Evolutionary conservation across 1,140 invertebrate species (phyloP).

Genomic region (Bilobella aurantiaca): DNA sequence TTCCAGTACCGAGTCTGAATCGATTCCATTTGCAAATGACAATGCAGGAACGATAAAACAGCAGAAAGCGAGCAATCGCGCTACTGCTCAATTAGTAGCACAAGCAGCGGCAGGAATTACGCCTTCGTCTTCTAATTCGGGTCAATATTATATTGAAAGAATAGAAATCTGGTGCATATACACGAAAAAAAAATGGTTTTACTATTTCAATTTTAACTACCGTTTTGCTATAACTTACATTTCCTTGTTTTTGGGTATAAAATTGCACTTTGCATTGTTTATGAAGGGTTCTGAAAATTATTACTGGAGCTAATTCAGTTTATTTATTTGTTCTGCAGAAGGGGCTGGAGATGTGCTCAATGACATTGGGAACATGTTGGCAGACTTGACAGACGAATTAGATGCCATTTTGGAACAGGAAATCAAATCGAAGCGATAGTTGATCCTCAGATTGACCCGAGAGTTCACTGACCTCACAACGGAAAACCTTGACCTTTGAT

Average conservation of each 20-base stretch:
- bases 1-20: slow-evolving; percentile 91
- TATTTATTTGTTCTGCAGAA: slow-evolving; percentile 33
- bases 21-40: slow-evolving; percentile 95
- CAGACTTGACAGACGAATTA: slow-evolving; percentile 82
- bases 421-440: slow-evolving; percentile 36
- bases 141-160: neutral
- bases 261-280: neutral
- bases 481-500: slow-evolving; percentile 1
- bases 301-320: too few relatives aligned
- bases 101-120: neutral
- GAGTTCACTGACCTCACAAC: neutral
- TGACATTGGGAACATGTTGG: slow-evolving; percentile 93
- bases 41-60: slow-evolving; percentile 96
- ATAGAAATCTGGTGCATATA: neutral
- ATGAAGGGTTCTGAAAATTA: too few relatives aligned
- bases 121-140: slow-evolving; percentile 5
- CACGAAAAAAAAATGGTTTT: neutral
- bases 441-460: neutral
- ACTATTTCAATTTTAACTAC: too few relatives aligned
- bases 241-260: too few relatives aligned
- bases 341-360: slow-evolving; percentile 83
- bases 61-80: slow-evolving; percentile 38
- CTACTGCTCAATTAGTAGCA: slow-evolving; percentile 7
- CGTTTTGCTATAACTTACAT: too few relatives aligned
- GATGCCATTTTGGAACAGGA: slow-evolving; percentile 90